Percentiles rank a stretch among this genome's conserved stretches.
phyloP scores from a whole-genome alignment of 2,797 vertebrate species.

The Lemur catta region DNA sequence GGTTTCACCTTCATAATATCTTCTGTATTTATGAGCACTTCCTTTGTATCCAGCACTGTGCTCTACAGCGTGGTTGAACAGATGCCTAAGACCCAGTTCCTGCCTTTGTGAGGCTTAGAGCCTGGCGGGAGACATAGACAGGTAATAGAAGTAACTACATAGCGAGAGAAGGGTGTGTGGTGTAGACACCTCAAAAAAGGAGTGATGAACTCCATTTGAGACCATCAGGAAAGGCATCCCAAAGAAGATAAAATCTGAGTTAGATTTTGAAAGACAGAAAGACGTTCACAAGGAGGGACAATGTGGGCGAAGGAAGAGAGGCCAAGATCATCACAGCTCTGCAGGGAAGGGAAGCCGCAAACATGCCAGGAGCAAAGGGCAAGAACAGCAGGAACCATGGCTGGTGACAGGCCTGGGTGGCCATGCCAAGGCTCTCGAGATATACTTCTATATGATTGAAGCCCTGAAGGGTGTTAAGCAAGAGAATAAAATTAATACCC shows the following conservation, averaged over 20 bases:
- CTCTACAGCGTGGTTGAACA: too few species aligned
- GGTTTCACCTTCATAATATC: not conserved
- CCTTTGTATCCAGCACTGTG: not conserved
- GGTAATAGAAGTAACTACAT: not conserved
- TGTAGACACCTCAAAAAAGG: not conserved
- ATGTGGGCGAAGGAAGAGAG: not conserved
- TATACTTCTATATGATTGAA: rapidly evolving
- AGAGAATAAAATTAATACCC: not conserved
- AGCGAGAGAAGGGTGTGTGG: not conserved
- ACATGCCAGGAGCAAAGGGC: rapidly evolving
- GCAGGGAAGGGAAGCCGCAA: rapidly evolving
- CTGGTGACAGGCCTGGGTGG: not conserved
- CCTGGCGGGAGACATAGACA: not conserved
- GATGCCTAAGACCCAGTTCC: not conserved
- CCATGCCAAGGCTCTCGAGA: not conserved
- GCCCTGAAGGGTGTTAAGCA: not conserved
- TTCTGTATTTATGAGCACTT: not conserved
- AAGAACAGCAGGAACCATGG: not conserved
- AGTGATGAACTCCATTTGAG: not conserved
- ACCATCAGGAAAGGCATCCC: too few species aligned
- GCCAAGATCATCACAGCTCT: not conserved
- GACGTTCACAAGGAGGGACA: not conserved
- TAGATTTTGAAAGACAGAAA: not conserved
- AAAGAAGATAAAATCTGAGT: not conserved
- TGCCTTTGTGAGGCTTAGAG: not conserved